Evolutionary conservation across 2,113 vertebrate genomes (phyloP).

Genomic region (Sebastes fasciatus): DNA sequence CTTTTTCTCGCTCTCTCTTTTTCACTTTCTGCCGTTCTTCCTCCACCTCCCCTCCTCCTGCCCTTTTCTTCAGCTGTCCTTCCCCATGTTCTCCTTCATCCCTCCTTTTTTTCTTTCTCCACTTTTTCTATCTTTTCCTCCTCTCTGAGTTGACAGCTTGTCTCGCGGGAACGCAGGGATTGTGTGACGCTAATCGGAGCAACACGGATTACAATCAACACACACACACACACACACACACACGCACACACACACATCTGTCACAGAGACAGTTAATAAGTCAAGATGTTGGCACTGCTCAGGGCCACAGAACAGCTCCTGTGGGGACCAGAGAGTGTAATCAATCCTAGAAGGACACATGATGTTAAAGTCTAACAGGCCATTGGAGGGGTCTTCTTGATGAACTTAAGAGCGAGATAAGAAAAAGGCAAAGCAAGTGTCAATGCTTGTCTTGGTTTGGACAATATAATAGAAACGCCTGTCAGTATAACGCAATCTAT

Average conservation of each 20-base stretch:
- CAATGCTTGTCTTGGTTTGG: background rate
- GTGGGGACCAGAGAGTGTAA: constrained; percentile 20
- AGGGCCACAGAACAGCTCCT: constrained; percentile 54
- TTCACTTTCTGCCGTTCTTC: constrained; percentile 14
- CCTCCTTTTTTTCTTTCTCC: background rate
- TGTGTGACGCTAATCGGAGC: constrained; percentile 70
- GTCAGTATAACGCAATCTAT: background rate
- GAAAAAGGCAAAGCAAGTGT: background rate
- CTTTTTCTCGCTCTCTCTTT: background rate
- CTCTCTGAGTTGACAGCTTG: constrained; percentile 63
- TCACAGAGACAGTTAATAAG: constrained; percentile 65
- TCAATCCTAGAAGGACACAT: constrained; percentile 22
- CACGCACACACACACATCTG: constrained; percentile 53
- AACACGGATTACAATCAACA: constrained; percentile 61
- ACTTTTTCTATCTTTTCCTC: background rate
- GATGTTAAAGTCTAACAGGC: background rate
- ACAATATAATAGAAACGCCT: background rate
- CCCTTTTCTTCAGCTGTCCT: no score
- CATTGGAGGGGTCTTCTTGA: background rate
- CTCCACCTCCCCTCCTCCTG: background rate
- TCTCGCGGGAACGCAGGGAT: constrained; percentile 51
- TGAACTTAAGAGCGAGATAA: background rate
- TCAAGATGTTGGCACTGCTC: constrained; percentile 50
- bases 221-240: constrained; percentile 29
- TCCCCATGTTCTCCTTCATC: background rate